Evolutionary conservation across 2,113 vertebrate species (phyloP).

Genomic region (Charadrius vociferus): DNA sequence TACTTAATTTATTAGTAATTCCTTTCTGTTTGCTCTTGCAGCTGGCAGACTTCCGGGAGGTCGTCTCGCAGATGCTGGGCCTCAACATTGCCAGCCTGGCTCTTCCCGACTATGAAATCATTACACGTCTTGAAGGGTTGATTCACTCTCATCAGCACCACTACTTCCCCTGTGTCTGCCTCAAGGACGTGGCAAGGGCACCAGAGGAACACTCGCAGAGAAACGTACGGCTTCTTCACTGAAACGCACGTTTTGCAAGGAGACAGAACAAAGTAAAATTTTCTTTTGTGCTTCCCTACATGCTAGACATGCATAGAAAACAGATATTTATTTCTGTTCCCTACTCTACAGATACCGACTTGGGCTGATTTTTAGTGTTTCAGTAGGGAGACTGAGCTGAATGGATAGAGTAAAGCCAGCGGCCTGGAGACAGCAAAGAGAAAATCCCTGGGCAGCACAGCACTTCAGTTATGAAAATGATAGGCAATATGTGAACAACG

Average conservation of each 20-base stretch:
- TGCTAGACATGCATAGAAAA: neutral
- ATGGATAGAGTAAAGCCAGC: neutral
- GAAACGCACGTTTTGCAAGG: neutral
- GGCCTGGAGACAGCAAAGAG: neutral
- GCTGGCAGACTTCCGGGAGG: conserved; percentile 85
- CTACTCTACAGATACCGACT: neutral
- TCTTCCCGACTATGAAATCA: conserved; percentile 86
- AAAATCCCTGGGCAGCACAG: neutral
- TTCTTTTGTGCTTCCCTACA: neutral
- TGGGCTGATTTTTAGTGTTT: neutral
- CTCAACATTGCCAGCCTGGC: conserved; percentile 69
- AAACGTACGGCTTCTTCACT: conserved; percentile 2
- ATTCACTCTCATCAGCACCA: conserved; percentile 77
- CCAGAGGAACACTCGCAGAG: neutral
- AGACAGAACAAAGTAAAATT: neutral
- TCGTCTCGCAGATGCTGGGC: conserved; percentile 83
- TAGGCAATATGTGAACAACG: neutral
- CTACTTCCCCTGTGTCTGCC: conserved; percentile 72
- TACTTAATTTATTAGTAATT: neutral
- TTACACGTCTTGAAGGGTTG: conserved; percentile 81
- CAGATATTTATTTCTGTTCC: neutral
- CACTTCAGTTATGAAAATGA: neutral
- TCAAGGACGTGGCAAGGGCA: neutral
- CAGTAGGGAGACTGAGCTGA: neutral
- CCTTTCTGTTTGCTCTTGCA: conserved; percentile 60